Conservation (phyloP, 2,113 vertebrate genomes). For the Oplegnathus fasciatus region DNA sequence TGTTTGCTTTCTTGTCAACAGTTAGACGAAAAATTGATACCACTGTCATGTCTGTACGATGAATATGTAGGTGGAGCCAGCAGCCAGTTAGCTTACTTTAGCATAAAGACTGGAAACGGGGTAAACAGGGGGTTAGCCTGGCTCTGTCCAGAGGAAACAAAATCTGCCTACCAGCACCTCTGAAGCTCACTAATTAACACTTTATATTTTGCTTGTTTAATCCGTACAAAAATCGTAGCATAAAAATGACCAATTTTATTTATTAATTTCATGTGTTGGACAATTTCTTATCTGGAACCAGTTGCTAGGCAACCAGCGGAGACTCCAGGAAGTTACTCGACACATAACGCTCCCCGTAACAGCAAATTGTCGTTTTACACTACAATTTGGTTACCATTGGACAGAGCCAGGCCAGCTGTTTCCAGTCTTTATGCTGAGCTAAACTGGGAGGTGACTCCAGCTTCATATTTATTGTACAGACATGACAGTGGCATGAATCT, state of each 20-base stretch:
- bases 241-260: background rate
- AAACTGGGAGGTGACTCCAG: background rate
- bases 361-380: background rate
- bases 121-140: background rate
- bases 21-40: background rate
- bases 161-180: background rate
- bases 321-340: background rate
- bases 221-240: background rate
- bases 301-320: background rate
- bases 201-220: no score
- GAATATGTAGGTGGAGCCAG: background rate
- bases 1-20: background rate
- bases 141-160: background rate
- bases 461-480: background rate
- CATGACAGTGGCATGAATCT: background rate
- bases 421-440: background rate
- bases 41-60: background rate
- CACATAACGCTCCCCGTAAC: background rate
- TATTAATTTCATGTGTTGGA: background rate
- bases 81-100: background rate
- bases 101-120: background rate
- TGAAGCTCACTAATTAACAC: background rate
- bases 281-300: background rate
- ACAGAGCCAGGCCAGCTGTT: background rate
- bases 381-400: background rate